Evolutionary conservation across 2,888 invertebrate genomes (phyloP), one percentile per base, ranked within the genome.

Genomic region (Druceiella hillmani): DNA sequence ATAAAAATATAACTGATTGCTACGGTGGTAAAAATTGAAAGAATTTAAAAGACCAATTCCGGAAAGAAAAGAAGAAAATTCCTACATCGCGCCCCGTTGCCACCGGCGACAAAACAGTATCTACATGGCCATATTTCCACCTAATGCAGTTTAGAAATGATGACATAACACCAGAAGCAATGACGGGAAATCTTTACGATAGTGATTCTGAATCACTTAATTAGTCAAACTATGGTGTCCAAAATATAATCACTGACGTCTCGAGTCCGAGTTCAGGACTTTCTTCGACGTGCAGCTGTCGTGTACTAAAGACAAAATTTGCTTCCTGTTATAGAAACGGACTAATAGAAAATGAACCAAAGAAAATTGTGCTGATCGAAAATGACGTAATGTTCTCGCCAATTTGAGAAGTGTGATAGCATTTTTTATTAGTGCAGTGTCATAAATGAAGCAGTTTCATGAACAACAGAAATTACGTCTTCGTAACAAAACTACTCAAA

Each of bases 11-110:
- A 26, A 5, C 12, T 26, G 26, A 5, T 4, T 5, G 12, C 12
- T 27, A 47, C 37, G 25, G 32, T 17, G 39, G 39, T 35, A 49
- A 47, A 25, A 49, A 47, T 11, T 47, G 49, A 46, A 49, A 48
- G 35, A 48, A 48, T 36, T 41, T 49, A 35, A 40, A 44, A 44
- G 35, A 31, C 31, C 31, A 31, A 15, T 46, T 27, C 36, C 40
- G 45, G 33, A 48, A 45, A 41, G 44, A 44, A 46, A 40, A 42
- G 40, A 47, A 43, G 30, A 31, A 31, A 32, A 27, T 42, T 14
- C 37, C 37, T 33, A 40, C 40, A n/a, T 24, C 16, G 17, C 40
- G 43, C 36, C 44, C 45, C 38, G 45, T 40, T 42, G 42, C 40
- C 35, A 36, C 36, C 36, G 44, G 44, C 24, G 39, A 45, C 24